These are phyloP conservation scores for Erpetoichthys calabaricus DNA, from an alignment of 2,797 vertebrate genomes.

Conservation along the genomic window DNA sequence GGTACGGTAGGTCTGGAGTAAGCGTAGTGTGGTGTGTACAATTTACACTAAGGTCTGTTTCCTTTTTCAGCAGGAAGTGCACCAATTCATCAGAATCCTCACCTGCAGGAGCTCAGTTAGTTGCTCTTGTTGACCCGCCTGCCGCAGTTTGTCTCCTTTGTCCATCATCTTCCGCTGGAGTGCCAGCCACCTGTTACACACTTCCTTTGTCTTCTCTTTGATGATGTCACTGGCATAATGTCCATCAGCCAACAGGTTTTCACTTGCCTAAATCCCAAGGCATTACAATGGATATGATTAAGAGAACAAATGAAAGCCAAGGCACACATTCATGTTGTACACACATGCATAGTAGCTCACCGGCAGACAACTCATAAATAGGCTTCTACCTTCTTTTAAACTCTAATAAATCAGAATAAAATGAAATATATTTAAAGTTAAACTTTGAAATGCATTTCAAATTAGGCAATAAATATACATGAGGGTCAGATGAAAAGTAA, in stretches of 20 bases:
- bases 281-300: too few relatives aligned
- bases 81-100: neutral
- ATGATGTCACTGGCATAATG: slow-evolving; percentile 43
- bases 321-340: too few relatives aligned
- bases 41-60: neutral
- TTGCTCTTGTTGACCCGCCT: slow-evolving; percentile 69
- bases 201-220: slow-evolving; percentile 38
- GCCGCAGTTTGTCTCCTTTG: slow-evolving; percentile 60
- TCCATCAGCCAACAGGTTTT: slow-evolving; percentile 43
- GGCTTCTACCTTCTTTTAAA: too few relatives aligned
- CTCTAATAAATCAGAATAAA: too few relatives aligned
- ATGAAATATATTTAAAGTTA: too few relatives aligned
- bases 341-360: neutral
- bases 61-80: neutral
- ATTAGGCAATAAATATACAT: too few relatives aligned
- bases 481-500: too few relatives aligned
- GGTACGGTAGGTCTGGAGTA: too few relatives aligned
- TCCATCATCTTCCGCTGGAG: slow-evolving; percentile 63
- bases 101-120: slow-evolving; percentile 72
- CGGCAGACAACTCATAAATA: too few relatives aligned
- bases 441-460: too few relatives aligned
- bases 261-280: slow-evolving; percentile 42
- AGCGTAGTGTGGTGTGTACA: too few relatives aligned
- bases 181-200: slow-evolving; percentile 54
- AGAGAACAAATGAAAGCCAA: too few relatives aligned